Evolutionary conservation across 2,797 vertebrate species (phyloP).

Genomic region (Lophotriccus pileatus): DNA sequence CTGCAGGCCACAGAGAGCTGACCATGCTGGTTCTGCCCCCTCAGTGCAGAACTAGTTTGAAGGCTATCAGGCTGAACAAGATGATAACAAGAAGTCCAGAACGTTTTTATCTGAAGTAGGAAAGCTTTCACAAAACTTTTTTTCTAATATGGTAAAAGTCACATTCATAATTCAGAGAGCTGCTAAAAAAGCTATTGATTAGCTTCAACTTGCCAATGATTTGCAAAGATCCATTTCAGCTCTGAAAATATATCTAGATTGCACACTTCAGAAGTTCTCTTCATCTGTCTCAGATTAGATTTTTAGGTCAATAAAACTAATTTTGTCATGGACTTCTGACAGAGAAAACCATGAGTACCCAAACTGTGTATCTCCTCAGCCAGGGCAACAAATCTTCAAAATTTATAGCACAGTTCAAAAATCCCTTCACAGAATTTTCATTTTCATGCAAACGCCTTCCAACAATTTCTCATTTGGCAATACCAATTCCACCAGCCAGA

Average conservation of each 20-base stretch:
- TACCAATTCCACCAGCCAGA: background rate
- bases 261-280: background rate
- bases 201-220: background rate
- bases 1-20: background rate
- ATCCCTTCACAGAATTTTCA: background rate
- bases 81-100: background rate
- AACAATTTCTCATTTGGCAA: constrained; percentile 11
- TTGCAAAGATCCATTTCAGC: background rate
- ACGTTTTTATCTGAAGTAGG: background rate
- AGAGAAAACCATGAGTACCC: background rate
- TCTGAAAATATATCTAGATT: background rate
- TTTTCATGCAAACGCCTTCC: background rate
- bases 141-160: background rate
- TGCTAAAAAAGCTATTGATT: background rate
- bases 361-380: background rate
- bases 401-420: background rate
- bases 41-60: background rate
- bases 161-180: background rate
- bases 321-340: background rate
- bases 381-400: background rate
- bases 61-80: background rate
- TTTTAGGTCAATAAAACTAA: background rate
- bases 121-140: background rate
- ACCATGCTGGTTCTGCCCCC: background rate
- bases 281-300: background rate